Evolutionary conservation across 1,140 invertebrate genomes (phyloP).

Genomic region (Sitophilus oryzae): DNA sequence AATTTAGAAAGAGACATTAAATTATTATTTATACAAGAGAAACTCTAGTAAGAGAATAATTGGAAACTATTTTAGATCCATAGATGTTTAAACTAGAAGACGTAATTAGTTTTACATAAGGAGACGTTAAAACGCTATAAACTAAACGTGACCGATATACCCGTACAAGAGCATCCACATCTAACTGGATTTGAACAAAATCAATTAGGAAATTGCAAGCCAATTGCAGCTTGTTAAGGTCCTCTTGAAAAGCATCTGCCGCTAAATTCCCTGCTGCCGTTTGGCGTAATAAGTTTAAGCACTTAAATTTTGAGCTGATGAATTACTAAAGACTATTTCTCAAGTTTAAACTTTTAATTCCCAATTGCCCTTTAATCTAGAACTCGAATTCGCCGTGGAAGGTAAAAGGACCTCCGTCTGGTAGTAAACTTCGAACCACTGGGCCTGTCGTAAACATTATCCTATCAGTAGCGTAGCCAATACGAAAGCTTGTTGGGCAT

Average conservation of each 20-base stretch:
- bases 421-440: constrained; percentile 10
- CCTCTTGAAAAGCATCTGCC: not conserved
- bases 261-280: not conserved
- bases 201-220: not conserved
- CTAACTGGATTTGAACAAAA: no score
- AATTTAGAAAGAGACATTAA: no score
- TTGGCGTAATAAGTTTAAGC: constrained; percentile 4
- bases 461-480: constrained; percentile 11
- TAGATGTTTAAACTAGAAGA: no score
- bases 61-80: no score
- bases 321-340: constrained; percentile 19
- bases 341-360: constrained; percentile 24
- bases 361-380: constrained; percentile 19
- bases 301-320: constrained; percentile 19
- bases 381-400: constrained; percentile 10
- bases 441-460: constrained; percentile 11
- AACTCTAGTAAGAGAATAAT: no score
- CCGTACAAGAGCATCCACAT: no score
- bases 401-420: constrained; percentile 12
- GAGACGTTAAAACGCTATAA: no score
- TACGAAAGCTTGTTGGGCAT: not conserved
- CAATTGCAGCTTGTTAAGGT: not conserved
- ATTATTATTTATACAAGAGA: no score
- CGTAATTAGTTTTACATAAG: no score
- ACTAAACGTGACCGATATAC: no score